phyloP scores from a whole-genome alignment of 2,888 invertebrate genomes.

The Ornithoptera alexandrae region DNA sequence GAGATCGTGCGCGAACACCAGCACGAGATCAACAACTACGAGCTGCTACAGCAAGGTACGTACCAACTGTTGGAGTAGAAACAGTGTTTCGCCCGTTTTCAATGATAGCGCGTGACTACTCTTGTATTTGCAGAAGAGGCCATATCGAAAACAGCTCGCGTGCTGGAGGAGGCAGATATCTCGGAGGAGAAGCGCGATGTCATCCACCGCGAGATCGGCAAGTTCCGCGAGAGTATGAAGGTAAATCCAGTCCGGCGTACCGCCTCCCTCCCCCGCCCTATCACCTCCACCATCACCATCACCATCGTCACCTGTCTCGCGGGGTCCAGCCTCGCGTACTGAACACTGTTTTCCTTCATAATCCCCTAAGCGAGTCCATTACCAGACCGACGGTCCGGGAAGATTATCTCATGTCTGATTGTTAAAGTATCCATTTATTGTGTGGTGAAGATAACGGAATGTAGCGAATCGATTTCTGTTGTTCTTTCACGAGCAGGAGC shows the following conservation, averaged over 20 bases:
- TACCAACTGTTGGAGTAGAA: not conserved
- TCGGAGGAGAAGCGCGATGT: slow-evolving; percentile 98
- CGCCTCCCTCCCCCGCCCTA: too few species aligned
- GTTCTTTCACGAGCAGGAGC: slow-evolving; percentile 29
- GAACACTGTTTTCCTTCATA: too few species aligned
- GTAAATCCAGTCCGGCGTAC: slow-evolving; percentile 70
- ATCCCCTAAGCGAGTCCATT: too few species aligned
- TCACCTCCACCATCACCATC: too few species aligned
- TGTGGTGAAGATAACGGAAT: slow-evolving; percentile 1
- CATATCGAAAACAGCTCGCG: slow-evolving; percentile 82
- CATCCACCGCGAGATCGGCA: slow-evolving; percentile 97
- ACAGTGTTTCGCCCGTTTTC: not conserved
- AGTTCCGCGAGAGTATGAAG: slow-evolving; percentile 98
- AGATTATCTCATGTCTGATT: not conserved
- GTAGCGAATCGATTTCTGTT: slow-evolving; percentile 24
- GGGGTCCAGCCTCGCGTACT: too few species aligned
- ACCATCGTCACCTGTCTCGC: too few species aligned
- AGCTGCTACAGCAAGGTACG: slow-evolving; percentile 80
- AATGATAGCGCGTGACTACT: not conserved
- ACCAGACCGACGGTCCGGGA: not conserved
- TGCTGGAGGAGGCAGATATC: slow-evolving; percentile 91
- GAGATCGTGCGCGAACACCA: slow-evolving; percentile 91
- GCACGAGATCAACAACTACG: slow-evolving; percentile 86
- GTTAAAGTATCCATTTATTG: slow-evolving; percentile 2
- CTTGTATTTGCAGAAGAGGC: slow-evolving; percentile 80